Evolutionary conservation across 64 coral and sea anemone species (phyloP).

Genomic region (Stylophora pistillata): DNA sequence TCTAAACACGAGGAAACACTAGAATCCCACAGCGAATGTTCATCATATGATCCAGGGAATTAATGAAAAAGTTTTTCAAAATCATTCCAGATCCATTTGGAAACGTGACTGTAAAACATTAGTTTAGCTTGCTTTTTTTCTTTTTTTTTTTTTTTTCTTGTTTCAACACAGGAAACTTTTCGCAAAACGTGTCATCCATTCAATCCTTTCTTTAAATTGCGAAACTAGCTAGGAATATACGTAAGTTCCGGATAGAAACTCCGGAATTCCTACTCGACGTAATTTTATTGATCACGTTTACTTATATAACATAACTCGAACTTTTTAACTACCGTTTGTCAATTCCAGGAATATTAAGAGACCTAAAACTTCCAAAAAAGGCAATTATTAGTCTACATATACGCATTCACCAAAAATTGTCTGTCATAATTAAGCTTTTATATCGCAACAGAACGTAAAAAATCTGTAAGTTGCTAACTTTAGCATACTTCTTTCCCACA

Average conservation of each 20-base stretch:
- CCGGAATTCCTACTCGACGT: background rate
- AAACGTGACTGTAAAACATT: background rate
- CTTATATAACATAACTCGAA: background rate
- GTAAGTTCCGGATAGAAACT: background rate
- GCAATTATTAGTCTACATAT: background rate
- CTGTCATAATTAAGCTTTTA: background rate
- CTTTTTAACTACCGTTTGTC: no score
- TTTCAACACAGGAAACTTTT: background rate
- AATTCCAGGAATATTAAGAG: no score
- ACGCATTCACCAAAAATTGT: background rate
- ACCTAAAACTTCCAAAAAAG: no score
- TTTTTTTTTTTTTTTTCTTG: no score
- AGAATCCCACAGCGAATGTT: no score
- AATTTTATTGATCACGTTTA: background rate
- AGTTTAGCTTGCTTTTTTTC: background rate
- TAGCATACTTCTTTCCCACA: background rate
- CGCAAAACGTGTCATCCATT: background rate
- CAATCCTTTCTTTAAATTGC: no score
- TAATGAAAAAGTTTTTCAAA: background rate
- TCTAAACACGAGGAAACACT: no score
- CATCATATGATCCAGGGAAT: background rate
- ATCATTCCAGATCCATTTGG: background rate
- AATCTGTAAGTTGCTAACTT: background rate
- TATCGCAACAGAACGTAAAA: constrained; percentile 1
- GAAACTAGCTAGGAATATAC: background rate